Conservation (phyloP, 1,140 invertebrate genomes). For the Trichonephila clavipes region DNA sequence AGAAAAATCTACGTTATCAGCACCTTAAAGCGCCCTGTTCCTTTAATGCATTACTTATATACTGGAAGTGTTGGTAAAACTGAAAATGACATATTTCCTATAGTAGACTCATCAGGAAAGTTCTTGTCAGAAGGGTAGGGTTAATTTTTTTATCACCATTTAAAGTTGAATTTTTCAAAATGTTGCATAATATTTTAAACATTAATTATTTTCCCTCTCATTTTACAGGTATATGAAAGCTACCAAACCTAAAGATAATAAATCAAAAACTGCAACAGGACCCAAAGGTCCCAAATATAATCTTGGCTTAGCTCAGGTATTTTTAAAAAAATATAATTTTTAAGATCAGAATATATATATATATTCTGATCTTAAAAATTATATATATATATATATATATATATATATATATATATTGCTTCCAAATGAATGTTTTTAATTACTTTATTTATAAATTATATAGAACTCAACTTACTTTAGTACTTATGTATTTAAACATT, state of each 20-base stretch:
- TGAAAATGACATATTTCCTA: slow-evolving; percentile 89
- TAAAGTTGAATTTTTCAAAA: slow-evolving; percentile 11
- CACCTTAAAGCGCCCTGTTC: slow-evolving; percentile 95
- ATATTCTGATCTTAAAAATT: too few species aligned
- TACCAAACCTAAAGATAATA: slow-evolving; percentile 19
- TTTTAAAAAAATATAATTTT: neutral
- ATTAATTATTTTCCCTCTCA: neutral
- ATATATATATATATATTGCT: too few species aligned
- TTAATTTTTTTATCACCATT: neutral
- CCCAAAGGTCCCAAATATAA: slow-evolving; percentile 41
- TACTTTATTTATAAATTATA: too few species aligned
- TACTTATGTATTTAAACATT: neutral
- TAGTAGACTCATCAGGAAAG: slow-evolving; percentile 89
- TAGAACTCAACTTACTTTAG: too few species aligned
- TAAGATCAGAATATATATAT: too few species aligned
- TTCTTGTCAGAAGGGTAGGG: slow-evolving; percentile 87
- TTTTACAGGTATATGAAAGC: slow-evolving; percentile 34
- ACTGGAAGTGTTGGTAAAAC: slow-evolving; percentile 91
- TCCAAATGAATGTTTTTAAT: too few species aligned
- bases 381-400: too few species aligned
- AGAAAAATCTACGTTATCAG: slow-evolving; percentile 97
- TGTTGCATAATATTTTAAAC: neutral
- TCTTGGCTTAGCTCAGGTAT: slow-evolving; percentile 32
- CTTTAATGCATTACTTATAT: slow-evolving; percentile 96
- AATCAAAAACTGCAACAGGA: slow-evolving; percentile 24